Percentiles rank a stretch among this genome's conserved stretches.
Evolutionary conservation across 2,797 vertebrate species (phyloP).

Genomic region (Enteromius trimaculatus): DNA sequence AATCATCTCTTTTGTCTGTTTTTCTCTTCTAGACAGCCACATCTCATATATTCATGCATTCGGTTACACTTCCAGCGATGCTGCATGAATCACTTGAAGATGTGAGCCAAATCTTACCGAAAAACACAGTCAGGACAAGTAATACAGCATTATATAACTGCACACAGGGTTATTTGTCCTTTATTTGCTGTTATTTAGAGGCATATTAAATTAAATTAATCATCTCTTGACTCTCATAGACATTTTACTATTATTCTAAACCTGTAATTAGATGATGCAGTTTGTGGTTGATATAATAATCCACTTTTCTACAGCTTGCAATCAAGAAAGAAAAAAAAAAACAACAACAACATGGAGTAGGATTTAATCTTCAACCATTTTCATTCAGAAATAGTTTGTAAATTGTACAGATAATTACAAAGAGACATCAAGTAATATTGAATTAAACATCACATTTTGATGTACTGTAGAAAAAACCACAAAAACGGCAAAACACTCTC

Average conservation of each 20-base stretch:
- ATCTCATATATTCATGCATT: conserved; percentile 14
- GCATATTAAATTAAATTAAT: not conserved
- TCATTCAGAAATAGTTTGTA: not conserved
- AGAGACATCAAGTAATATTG: not conserved
- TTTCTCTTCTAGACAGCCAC: conserved; percentile 29
- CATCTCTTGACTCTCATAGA: not conserved
- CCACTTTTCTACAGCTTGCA: not conserved
- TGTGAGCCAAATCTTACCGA: not conserved
- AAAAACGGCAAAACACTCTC: not conserved
- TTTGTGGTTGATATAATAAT: not conserved
- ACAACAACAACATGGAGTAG: too few species aligned
- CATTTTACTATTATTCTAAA: not conserved
- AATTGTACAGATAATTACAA: not conserved
- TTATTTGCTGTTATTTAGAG: not conserved
- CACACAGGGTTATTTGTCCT: not conserved
- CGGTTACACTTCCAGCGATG: not conserved
- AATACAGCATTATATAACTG: not conserved
- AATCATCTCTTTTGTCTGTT: conserved; percentile 40
- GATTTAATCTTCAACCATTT: not conserved
- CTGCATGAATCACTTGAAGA: not conserved
- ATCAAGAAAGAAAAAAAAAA: too few species aligned
- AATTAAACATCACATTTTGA: not conserved
- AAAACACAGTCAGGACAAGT: not conserved
- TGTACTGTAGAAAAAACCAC: not conserved
- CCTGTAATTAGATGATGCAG: not conserved